Evolutionary conservation across 2,888 invertebrate genomes (phyloP).

Genomic region (Nematopogon swammerdamellus): DNA sequence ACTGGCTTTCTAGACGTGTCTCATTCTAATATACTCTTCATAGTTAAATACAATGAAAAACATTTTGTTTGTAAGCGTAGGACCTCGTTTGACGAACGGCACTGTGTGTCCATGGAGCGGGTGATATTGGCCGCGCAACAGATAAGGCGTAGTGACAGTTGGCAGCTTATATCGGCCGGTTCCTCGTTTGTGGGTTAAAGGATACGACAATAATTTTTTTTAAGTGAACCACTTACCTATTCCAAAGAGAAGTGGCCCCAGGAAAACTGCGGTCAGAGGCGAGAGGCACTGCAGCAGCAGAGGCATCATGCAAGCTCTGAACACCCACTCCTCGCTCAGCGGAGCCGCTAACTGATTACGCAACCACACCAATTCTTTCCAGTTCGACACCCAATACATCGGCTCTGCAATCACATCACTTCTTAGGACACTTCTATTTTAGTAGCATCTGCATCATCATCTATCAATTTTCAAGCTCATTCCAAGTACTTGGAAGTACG

Average conservation of each 20-base stretch:
- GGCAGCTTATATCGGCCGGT: no score
- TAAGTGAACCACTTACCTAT: constrained; percentile 54
- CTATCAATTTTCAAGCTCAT: constrained; percentile 2
- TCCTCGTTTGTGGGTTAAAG: no score
- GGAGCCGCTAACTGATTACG: constrained; percentile 90
- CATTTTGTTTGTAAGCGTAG: no score
- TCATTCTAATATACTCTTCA: no score
- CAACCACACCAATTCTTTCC: constrained; percentile 78
- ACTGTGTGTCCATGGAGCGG: no score
- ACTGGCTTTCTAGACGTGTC: no score
- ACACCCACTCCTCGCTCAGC: constrained; percentile 92
- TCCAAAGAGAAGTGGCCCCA: constrained; percentile 90
- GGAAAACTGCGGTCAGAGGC: constrained; percentile 71
- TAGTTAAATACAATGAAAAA: no score
- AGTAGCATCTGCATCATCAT: background rate
- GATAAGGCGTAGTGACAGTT: no score
- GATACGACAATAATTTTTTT: no score
- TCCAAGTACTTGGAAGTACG: constrained; percentile 1
- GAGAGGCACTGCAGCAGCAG: constrained; percentile 78
- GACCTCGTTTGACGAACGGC: no score
- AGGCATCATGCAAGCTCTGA: constrained; percentile 93
- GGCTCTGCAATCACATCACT: constrained; percentile 54
- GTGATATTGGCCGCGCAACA: no score
- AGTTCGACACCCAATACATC: constrained; percentile 67
- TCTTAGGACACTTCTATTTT: constrained; percentile 3